A percentile compares a stretch with the other conserved stretches of the same genome.
phyloP scores from a whole-genome alignment of 2,113 vertebrate species.

The Albula glossodonta region DNA sequence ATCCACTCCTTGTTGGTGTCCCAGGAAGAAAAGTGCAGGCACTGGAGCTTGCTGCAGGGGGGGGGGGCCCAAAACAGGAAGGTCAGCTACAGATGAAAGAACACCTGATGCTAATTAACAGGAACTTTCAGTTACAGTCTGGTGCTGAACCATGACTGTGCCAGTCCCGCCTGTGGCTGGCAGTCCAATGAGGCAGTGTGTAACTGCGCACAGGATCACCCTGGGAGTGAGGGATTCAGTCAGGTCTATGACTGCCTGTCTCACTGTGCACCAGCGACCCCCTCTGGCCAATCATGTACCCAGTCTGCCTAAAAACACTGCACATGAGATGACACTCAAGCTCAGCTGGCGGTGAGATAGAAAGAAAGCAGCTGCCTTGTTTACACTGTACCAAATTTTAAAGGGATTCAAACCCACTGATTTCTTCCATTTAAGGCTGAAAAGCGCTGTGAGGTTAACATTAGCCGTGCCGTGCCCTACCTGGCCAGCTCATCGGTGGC shows the following conservation, averaged over 20 bases:
- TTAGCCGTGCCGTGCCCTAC: slow-evolving; percentile 53
- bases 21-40: slow-evolving; percentile 94
- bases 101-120: no score
- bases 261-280: background rate
- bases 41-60: slow-evolving; percentile 85
- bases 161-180: no score
- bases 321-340: background rate
- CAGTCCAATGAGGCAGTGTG: no score
- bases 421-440: background rate
- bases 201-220: background rate
- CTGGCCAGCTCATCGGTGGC: slow-evolving; percentile 85
- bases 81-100: background rate
- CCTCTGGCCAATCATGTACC: background rate
- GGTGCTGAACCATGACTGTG: no score
- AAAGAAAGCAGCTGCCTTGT: background rate
- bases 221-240: background rate
- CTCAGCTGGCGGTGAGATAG: background rate
- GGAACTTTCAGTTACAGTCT: no score
- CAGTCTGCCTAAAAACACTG: background rate
- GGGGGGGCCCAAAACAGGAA: background rate
- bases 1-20: slow-evolving; percentile 96
- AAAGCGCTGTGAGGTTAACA: background rate
- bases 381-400: no score
- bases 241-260: background rate
- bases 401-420: no score